Conservation (phyloP, 2,888 invertebrate genomes). For the Diarsia brunnea region DNA sequence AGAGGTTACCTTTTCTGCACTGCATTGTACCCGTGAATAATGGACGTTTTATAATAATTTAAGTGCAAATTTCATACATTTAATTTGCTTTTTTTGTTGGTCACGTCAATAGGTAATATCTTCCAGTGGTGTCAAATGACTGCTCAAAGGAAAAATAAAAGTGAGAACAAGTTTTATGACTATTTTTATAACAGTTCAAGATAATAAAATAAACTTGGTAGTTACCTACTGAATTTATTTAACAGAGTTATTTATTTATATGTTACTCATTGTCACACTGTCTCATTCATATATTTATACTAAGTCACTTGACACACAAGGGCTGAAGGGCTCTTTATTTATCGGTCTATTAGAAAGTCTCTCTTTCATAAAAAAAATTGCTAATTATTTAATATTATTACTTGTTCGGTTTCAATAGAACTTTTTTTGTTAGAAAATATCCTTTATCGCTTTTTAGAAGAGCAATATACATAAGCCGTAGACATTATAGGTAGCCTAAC, state of each 20-base stretch:
- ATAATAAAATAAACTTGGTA: slow-evolving; percentile 16
- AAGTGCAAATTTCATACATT: slow-evolving; percentile 46
- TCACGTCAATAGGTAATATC: slow-evolving; percentile 16
- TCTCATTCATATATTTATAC: slow-evolving; percentile 2
- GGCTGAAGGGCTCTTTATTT: slow-evolving; percentile 1
- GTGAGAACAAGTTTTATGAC: slow-evolving; percentile 20
- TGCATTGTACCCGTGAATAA: slow-evolving; percentile 56
- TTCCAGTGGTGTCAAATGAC: slow-evolving; percentile 10
- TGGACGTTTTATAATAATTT: slow-evolving; percentile 45
- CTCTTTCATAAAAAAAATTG: slow-evolving; percentile 5
- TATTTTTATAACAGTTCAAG: slow-evolving; percentile 27
- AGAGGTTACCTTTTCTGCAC: slow-evolving; percentile 60
- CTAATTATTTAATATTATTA: background rate
- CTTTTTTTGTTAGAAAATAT: background rate
- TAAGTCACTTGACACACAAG: slow-evolving; percentile 1
- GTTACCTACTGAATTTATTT: background rate
- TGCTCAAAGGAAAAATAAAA: slow-evolving; percentile 12
- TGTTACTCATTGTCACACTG: slow-evolving; percentile 6
- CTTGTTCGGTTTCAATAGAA: background rate
- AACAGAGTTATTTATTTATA: slow-evolving; percentile 4
- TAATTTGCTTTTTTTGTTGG: slow-evolving; percentile 50
- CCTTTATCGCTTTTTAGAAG: slow-evolving; percentile 6
- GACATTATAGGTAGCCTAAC: background rate
- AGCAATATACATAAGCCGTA: background rate
- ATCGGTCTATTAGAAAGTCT: slow-evolving; percentile 19